phyloP scores from a whole-genome alignment of 2,888 invertebrate species.

The Dicyrtomina minuta region DNA sequence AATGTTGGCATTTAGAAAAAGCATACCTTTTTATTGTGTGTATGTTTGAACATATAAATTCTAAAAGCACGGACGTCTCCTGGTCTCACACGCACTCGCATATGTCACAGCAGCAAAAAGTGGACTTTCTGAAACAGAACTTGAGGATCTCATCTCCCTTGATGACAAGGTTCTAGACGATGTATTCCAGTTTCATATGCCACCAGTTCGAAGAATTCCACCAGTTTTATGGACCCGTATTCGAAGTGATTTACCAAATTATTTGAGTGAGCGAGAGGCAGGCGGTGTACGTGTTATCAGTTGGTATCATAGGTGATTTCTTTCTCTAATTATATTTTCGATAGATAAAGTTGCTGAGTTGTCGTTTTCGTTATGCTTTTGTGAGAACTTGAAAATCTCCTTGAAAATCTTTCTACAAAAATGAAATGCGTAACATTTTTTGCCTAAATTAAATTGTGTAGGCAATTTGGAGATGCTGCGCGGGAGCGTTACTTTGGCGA shows the following conservation, averaged over 20 bases:
- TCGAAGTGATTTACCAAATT: conserved; percentile 93
- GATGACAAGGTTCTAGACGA: conserved; percentile 96
- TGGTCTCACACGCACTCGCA: conserved; percentile 90
- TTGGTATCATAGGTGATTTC: conserved; percentile 92
- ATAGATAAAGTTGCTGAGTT: no score
- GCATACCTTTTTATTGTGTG: neutral
- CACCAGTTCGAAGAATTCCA: conserved; percentile 92
- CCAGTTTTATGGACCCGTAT: conserved; percentile 96
- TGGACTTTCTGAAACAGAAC: conserved; percentile 85
- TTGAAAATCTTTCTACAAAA: no score
- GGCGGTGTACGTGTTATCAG: conserved; percentile 97
- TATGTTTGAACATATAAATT: no score
- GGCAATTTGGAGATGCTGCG: conserved; percentile 92
- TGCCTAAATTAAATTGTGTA: conserved; percentile 51
- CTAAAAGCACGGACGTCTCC: conserved; percentile 76
- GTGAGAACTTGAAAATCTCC: no score
- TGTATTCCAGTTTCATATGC: conserved; percentile 97
- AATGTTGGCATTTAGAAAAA: neutral
- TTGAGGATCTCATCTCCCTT: conserved; percentile 88
- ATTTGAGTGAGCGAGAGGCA: conserved; percentile 93
- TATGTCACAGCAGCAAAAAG: conserved; percentile 88
- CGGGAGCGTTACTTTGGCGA: conserved; percentile 90
- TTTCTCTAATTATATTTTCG: neutral
- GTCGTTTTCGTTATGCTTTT: no score
- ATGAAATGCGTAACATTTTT: no score